These are phyloP conservation scores for Trachelus troglodyta DNA, from an alignment of 2,888 invertebrate genomes.

Conservation along the genomic window DNA sequence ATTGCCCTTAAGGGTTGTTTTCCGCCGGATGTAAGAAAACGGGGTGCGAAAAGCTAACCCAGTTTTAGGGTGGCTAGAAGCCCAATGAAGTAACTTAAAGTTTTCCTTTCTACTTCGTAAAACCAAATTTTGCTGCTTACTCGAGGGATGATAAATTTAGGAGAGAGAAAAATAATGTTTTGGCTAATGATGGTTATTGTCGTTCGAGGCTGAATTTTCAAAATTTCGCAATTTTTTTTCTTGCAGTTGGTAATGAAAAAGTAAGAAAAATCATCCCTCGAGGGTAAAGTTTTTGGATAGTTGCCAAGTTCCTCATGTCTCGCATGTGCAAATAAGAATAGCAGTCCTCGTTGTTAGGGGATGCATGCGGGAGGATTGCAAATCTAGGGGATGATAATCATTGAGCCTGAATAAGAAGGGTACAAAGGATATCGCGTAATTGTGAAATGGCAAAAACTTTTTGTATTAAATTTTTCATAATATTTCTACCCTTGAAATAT, in stretches of 20 bases:
- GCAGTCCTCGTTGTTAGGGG: background rate
- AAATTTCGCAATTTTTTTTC: background rate
- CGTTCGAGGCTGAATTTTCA: background rate
- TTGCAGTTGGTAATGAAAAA: background rate
- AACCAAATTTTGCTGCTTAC: background rate
- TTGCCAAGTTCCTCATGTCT: background rate
- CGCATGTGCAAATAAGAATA: background rate
- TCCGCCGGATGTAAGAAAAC: background rate
- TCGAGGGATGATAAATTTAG: background rate
- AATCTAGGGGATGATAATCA: background rate
- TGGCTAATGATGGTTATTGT: background rate
- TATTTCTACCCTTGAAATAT: too few relatives aligned
- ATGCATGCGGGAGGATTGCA: background rate
- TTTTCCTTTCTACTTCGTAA: background rate
- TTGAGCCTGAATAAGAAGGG: background rate
- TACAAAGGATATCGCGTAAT: background rate
- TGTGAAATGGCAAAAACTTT: too few relatives aligned
- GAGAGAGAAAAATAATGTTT: background rate
- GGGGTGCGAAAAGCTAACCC: background rate
- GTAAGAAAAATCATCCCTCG: background rate
- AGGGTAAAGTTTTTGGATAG: background rate
- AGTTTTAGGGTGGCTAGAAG: background rate
- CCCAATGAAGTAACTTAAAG: background rate
- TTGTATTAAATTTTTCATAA: too few relatives aligned
- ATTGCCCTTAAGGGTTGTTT: conserved; percentile 1